Evolutionary conservation across 92 coral and sea anemone genomes (phyloP).

Genomic region (Umimayanthus chanpuru): DNA sequence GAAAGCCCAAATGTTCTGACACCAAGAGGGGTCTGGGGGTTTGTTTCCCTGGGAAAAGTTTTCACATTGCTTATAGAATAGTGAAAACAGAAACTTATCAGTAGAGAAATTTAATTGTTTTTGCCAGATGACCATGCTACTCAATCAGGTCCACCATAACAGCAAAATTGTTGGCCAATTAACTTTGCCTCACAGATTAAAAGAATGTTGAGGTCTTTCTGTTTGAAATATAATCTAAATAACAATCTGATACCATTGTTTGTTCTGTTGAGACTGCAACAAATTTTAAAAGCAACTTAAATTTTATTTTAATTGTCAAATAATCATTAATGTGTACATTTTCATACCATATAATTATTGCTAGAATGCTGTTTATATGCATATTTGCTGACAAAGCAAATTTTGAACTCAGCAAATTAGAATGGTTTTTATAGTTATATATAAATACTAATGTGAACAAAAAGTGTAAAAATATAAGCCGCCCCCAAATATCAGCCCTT

Average conservation of each 20-base stretch:
- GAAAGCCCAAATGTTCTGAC: not conserved
- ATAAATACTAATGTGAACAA: too few species aligned
- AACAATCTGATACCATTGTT: not conserved
- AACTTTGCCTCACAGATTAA: not conserved
- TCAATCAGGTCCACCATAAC: not conserved
- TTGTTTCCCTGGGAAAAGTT: not conserved
- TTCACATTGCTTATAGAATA: not conserved
- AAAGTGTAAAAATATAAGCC: too few species aligned
- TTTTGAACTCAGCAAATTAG: too few species aligned
- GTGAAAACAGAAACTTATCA: not conserved
- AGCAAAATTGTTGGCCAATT: not conserved
- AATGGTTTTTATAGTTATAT: too few species aligned
- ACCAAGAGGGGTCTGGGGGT: not conserved
- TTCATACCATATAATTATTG: not conserved
- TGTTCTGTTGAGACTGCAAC: not conserved
- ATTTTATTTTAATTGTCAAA: not conserved
- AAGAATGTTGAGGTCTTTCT: too few species aligned
- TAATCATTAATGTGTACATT: too few species aligned
- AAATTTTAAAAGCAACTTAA: not conserved
- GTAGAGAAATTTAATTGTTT: not conserved
- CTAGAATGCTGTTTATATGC: not conserved
- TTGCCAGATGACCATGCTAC: not conserved
- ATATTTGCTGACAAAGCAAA: not conserved
- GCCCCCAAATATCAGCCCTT: too few species aligned
- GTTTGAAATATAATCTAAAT: not conserved